These are phyloP conservation scores for Heliocidaris erythrogramma DNA, from an alignment of 35 echinoderm and acorn worm genomes.

Conservation along the genomic window DNA sequence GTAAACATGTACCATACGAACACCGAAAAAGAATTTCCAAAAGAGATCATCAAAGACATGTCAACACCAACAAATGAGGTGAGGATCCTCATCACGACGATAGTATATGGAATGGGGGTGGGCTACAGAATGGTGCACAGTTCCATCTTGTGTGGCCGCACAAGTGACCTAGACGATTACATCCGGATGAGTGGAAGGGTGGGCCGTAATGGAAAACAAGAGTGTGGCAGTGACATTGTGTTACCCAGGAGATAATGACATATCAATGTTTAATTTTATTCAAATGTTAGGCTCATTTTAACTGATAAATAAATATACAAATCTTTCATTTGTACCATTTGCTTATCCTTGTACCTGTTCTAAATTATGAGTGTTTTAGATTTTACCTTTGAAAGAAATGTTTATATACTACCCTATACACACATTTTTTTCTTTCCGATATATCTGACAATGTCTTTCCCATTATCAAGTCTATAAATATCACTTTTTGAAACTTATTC, in stretches of 20 bases:
- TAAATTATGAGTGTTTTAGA: too few relatives aligned
- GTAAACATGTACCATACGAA: constrained; percentile 27
- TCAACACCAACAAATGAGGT: background rate
- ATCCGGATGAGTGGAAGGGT: constrained; percentile 37
- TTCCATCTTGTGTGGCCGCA: background rate
- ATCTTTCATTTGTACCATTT: too few relatives aligned
- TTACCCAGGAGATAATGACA: constrained; percentile 9
- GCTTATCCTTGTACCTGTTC: too few relatives aligned
- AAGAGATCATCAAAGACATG: background rate
- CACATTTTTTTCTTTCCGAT: too few relatives aligned
- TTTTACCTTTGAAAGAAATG: too few relatives aligned
- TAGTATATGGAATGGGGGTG: constrained; percentile 20
- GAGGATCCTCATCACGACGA: constrained; percentile 26
- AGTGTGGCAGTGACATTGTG: background rate
- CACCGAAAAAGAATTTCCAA: background rate
- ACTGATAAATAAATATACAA: too few relatives aligned
- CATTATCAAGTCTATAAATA: too few relatives aligned
- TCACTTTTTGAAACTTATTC: too few relatives aligned
- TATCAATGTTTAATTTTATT: too few relatives aligned
- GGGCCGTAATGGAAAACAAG: constrained; percentile 27
- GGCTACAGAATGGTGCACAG: background rate
- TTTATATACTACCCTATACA: too few relatives aligned
- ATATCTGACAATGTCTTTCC: too few relatives aligned
- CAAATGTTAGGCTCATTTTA: too few relatives aligned
- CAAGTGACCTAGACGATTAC: constrained; percentile 30